Conservation (phyloP, 2,888 invertebrate species). For the Chloroclystis v-ata region DNA sequence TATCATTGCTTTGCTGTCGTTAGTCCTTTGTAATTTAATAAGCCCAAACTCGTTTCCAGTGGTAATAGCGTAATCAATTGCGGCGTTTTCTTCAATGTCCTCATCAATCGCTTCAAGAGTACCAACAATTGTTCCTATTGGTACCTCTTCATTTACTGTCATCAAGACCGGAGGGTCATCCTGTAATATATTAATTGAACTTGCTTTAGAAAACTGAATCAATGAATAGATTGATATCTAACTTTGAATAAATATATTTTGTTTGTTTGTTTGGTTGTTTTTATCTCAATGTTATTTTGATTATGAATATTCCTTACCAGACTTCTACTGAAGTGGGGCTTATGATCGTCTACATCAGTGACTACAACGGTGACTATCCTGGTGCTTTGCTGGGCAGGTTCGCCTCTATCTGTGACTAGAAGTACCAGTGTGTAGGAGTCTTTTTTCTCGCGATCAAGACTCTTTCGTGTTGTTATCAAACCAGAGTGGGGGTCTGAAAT, state of each 20-base stretch:
- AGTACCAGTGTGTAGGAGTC: slow-evolving; percentile 86
- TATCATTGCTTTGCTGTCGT: slow-evolving; percentile 81
- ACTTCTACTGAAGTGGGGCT: slow-evolving; percentile 83
- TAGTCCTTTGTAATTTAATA: slow-evolving; percentile 80
- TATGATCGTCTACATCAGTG: slow-evolving; percentile 88
- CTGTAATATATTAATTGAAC: slow-evolving; percentile 44
- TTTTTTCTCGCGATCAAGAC: slow-evolving; percentile 86
- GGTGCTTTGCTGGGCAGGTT: slow-evolving; percentile 86
- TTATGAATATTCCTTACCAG: slow-evolving; percentile 65
- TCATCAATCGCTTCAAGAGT: slow-evolving; percentile 84
- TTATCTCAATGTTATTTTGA: too few relatives aligned
- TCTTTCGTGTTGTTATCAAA: slow-evolving; percentile 81
- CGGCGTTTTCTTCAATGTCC: slow-evolving; percentile 85
- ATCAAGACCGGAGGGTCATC: slow-evolving; percentile 82
- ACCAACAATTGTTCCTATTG: slow-evolving; percentile 82
- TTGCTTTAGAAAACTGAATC: neutral
- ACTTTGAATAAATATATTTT: too few relatives aligned
- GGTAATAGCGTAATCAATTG: slow-evolving; percentile 85
- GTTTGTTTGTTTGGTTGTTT: too few relatives aligned
- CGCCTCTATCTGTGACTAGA: slow-evolving; percentile 87
- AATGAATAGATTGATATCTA: too few relatives aligned
- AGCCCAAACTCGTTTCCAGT: slow-evolving; percentile 84
- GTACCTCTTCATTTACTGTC: slow-evolving; percentile 81
- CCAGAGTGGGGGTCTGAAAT: slow-evolving; percentile 81
- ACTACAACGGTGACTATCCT: slow-evolving; percentile 83